phyloP scores from a whole-genome alignment of 1,140 invertebrate genomes.

The Tyrophagus putrescentiae region DNA sequence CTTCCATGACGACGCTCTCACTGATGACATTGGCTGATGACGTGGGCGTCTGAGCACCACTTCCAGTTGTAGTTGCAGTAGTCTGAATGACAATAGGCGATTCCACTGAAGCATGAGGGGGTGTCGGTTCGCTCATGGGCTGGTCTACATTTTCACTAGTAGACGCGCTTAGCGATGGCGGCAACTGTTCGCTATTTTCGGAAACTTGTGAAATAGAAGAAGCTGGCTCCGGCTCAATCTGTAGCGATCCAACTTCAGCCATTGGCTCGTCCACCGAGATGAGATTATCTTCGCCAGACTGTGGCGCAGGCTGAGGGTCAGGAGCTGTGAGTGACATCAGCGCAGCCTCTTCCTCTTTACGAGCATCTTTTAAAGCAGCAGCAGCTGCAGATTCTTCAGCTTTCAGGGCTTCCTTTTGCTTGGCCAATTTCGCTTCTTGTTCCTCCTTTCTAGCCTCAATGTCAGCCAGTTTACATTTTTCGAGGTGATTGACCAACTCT shows the following conservation, averaged over 20 bases:
- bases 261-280: not conserved
- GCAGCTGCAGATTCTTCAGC: constrained; percentile 35
- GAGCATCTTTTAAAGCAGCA: constrained; percentile 36
- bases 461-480: constrained; percentile 34
- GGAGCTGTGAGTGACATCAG: not conserved
- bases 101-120: not conserved
- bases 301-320: too few relatives aligned
- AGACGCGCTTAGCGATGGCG: too few relatives aligned
- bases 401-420: constrained; percentile 18
- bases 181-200: too few relatives aligned
- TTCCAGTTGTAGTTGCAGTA: not conserved
- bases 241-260: not conserved
- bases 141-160: too few relatives aligned
- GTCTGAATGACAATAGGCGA: not conserved
- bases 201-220: too few relatives aligned
- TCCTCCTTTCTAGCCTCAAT: constrained; percentile 37
- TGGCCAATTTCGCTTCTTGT: constrained; percentile 30
- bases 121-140: not conserved
- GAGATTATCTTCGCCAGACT: not conserved
- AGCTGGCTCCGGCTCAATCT: too few relatives aligned
- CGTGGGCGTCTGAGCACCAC: not conserved
- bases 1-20: too few relatives aligned
- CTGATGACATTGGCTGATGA: not conserved
- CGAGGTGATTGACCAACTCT: constrained; percentile 39
- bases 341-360: constrained; percentile 9